Evolutionary conservation across 2,797 vertebrate genomes (phyloP).

Genomic region (Hapalemur alaotrensis): DNA sequence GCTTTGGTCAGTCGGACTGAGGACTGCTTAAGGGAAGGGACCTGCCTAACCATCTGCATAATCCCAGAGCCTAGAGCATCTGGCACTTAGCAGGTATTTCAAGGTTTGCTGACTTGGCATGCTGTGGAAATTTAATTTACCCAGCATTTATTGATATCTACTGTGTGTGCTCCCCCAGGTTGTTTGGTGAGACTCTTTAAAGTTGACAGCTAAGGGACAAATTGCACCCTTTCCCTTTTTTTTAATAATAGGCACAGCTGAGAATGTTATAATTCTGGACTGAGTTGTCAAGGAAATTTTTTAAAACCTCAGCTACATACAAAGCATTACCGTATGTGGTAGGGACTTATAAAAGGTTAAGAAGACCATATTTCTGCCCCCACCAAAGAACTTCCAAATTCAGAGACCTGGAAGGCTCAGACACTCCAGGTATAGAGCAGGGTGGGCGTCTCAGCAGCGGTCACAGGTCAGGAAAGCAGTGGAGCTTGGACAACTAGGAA

Average conservation of each 20-base stretch:
- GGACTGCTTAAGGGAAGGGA: neutral
- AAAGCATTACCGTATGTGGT: neutral
- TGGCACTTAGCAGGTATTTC: neutral
- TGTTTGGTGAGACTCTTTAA: neutral
- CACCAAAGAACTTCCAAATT: neutral
- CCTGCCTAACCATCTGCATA: neutral
- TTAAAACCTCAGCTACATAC: neutral
- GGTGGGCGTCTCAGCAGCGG: neutral
- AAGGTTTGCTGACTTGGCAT: slow-evolving; percentile 16
- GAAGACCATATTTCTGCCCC: neutral
- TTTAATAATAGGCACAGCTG: neutral
- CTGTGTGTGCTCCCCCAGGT: neutral
- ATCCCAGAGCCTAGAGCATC: neutral
- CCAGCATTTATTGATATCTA: neutral
- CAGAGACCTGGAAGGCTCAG: neutral
- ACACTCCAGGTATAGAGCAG: no score
- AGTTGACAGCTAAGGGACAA: slow-evolving; percentile 39
- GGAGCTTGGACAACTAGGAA: neutral
- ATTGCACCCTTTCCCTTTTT: neutral
- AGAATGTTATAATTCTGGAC: neutral
- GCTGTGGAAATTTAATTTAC: slow-evolving; percentile 19
- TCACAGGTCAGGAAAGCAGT: neutral
- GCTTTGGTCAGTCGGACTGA: neutral
- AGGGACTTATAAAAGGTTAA: neutral
- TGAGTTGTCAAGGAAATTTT: neutral